Base-by-base conservation (phyloP, 2,797 vertebrate species). In the Squalus acanthias region DNA sequence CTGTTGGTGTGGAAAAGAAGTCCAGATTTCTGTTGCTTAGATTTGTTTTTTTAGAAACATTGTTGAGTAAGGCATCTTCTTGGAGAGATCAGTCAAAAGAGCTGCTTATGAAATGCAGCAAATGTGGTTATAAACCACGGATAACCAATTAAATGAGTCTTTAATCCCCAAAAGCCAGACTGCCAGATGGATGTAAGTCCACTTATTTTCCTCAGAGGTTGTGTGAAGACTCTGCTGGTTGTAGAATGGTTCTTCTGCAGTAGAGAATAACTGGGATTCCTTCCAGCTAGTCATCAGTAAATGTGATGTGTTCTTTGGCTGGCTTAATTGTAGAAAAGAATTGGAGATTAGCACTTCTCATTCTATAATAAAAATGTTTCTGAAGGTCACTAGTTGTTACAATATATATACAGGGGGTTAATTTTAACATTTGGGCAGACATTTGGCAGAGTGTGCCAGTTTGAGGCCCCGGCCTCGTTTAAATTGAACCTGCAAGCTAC, bases 71-170 rank as follows among this genome's bases (percentile, higher is more conserved):
- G 91, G 2, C 17, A 33, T 22, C n/a, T 69, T 69, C 63, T 46
- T 24, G n/a, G 24, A n/a, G 63, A 69, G 63, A 93, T 93, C 63
- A 93, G 63, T 69, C n/a, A 69, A 93, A 93, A 69, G 2, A 69
- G 65, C 65, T 29, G 26, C 7, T 93, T 39, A 69, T 93, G 39
- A 50, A 93, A 93, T 93, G 63, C 91, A 93, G 91, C 29, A 67
- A 93, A n/a, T 93, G 63, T 93, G 63, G 63, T 39, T 93, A 69
- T 69, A 46, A 93, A 69, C 33, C 91, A 93, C 69, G 65, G 33
- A 22, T 93, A 24, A 69, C 63, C 39, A 93, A 93, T 69, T 93
- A 46, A 39, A 69, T 93, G n/a, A 69, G 91, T 93, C n/a, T 93
- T n/a, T 93, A 93, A 69, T 93, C 91, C n/a, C 20, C n/a, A 67